Base-by-base conservation (phyloP, 1,140 invertebrate species). In the Sesamia nonagrioides region DNA sequence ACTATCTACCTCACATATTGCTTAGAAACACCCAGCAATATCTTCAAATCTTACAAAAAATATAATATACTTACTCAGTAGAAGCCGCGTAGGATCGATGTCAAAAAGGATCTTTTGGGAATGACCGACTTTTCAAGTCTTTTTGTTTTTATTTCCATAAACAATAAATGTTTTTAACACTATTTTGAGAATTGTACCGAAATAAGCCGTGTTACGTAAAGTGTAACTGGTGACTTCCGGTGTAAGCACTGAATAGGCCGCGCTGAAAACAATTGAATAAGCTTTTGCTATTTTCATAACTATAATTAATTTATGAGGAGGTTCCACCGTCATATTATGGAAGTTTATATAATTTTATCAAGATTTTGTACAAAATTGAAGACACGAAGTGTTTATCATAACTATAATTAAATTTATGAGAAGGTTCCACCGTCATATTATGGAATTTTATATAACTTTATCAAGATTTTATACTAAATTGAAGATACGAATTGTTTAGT, bases 41-140 rank as follows among this genome's bases (percentile, higher is more conserved):
- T 80, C 77, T 35, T 50, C 54, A 77, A 78, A 76, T 72, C 68
- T 61, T 52, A 86, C 79, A 84, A 86, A 84, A 86, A 86, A 82
- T 79, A 79, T 80, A n/a, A n/a, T n/a, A n/a, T n/a, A n/a, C n/a
- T n/a, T n/a, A 63, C 77, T 79, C 77, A 77, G 82, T 78, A 82
- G 63, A 50, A 75, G 66, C 72, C 78, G 61, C 79, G 45, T 54
- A 80, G 63, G 27, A 74, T 50, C 68, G 68, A 73, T 66, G 72
- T 58, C 56, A 45, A 18, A 76, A 78, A 42, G 77, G 79, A 73
- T 84, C 81, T 80, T 61, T 74, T 74, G 54, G 73, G 68, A 60
- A 81, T 82, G 33, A 66, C 79, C 61, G 79, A 82, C 69, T 74
- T 77, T 15, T 54, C 45, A 69, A 73, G 56, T 45, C 40, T 77